Percentiles rank a stretch among this genome's conserved stretches.
Evolutionary conservation across 2,113 vertebrate species (phyloP).

Genomic region (Gavialis gangeticus): DNA sequence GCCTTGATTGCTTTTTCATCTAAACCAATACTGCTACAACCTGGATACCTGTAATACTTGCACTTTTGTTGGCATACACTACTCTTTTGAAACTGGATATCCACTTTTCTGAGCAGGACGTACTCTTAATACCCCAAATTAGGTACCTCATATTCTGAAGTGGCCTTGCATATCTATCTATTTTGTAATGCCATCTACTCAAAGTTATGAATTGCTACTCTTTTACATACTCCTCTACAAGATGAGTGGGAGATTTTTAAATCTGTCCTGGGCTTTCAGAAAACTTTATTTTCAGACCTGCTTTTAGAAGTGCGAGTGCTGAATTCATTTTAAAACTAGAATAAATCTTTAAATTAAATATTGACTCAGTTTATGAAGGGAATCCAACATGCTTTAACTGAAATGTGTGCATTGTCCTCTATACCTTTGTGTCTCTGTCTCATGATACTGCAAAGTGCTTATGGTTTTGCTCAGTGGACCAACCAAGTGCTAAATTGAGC

Average conservation of each 20-base stretch:
- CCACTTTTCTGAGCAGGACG: neutral
- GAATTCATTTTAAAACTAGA: neutral
- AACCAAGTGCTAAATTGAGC: neutral
- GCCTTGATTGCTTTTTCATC: too few species aligned
- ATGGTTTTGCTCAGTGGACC: neutral
- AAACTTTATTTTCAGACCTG: neutral
- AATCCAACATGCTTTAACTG: neutral
- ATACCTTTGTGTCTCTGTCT: neutral
- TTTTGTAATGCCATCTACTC: neutral
- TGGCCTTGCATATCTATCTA: neutral
- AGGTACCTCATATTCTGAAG: neutral
- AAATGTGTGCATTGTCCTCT: neutral
- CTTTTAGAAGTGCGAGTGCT: neutral
- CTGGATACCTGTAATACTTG: neutral
- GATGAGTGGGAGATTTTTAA: neutral
- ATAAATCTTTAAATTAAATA: neutral
- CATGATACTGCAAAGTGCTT: neutral
- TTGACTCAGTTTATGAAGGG: neutral
- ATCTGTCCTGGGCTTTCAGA: neutral
- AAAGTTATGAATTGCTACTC: neutral
- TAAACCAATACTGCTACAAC: too few species aligned
- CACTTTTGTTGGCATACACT: neutral
- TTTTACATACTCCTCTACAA: neutral
- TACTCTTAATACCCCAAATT: neutral
- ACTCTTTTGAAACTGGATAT: neutral